These are phyloP conservation scores for Prietella phreatophila DNA, from an alignment of 2,113 vertebrate genomes.

Conservation along the genomic window DNA sequence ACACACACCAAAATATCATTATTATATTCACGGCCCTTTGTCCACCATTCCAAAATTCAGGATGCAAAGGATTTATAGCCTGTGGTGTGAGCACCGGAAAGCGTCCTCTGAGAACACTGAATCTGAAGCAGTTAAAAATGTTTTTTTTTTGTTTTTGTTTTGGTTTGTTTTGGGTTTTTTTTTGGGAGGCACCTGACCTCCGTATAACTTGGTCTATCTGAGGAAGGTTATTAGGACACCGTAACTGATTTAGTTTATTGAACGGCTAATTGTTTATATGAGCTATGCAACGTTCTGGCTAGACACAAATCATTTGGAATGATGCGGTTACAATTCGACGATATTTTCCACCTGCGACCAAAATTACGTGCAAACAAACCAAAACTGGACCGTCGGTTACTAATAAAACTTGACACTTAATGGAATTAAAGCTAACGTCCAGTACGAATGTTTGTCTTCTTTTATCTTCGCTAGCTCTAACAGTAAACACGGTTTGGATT, in stretches of 20 bases:
- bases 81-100: constrained; percentile 69
- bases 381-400: not conserved
- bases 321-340: too few relatives aligned
- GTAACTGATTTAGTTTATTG: constrained; percentile 3
- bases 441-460: not conserved
- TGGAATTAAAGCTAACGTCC: not conserved
- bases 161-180: too few relatives aligned
- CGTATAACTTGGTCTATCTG: constrained; percentile 4
- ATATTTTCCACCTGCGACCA: not conserved
- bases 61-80: constrained; percentile 61
- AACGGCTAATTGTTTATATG: constrained; percentile 30
- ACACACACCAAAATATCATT: constrained; percentile 78
- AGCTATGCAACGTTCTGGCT: constrained; percentile 47
- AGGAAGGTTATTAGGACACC: constrained; percentile 15
- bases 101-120: not conserved
- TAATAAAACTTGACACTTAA: not conserved
- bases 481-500: not conserved
- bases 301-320: not conserved
- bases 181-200: not conserved
- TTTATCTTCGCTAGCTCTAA: not conserved
- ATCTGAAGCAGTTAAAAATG: constrained; percentile 38
- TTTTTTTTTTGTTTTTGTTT: constrained; percentile 70
- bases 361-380: not conserved
- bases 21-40: constrained; percentile 63
- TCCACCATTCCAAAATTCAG: constrained; percentile 55